Percentiles rank a stretch among this genome's conserved stretches.
phyloP scores from a whole-genome alignment of 2,113 vertebrate genomes.

The Azemiops feae region DNA sequence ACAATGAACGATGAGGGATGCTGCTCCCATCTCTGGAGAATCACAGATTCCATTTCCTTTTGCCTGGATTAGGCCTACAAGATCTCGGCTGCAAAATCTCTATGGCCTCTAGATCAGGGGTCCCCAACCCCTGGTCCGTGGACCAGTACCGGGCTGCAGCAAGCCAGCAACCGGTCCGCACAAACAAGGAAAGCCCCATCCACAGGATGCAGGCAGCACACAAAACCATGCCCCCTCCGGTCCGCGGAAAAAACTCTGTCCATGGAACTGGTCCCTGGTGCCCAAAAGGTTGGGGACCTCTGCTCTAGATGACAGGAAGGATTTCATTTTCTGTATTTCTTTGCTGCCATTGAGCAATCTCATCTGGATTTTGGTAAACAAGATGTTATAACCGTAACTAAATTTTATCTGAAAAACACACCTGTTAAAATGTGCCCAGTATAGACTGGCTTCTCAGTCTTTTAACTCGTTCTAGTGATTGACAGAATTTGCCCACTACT shows the following conservation, averaged over 20 bases:
- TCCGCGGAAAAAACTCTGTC: too few species aligned
- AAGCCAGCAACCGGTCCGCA: too few species aligned
- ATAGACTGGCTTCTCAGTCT: neutral
- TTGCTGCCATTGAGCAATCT: neutral
- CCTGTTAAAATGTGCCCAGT: neutral
- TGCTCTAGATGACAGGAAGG: neutral
- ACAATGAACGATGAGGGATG: neutral
- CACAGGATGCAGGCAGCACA: too few species aligned
- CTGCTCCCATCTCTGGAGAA: neutral
- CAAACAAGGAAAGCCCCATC: too few species aligned
- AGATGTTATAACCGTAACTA: neutral
- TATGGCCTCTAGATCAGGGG: neutral
- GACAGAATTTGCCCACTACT: neutral
- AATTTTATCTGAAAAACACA: constrained; percentile 22
- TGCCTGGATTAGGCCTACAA: neutral
- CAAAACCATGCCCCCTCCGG: too few species aligned
- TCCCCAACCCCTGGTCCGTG: too few species aligned
- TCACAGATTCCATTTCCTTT: neutral
- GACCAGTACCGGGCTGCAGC: too few species aligned
- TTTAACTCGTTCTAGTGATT: constrained; percentile 20
- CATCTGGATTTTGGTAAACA: neutral
- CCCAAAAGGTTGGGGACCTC: too few species aligned
- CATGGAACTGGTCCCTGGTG: too few species aligned
- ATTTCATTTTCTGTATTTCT: neutral
- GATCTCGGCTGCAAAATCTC: neutral